A percentile compares a stretch with the other conserved stretches of the same genome.
Conservation (phyloP, 2,888 invertebrate species). For the Thelaira solivaga region DNA sequence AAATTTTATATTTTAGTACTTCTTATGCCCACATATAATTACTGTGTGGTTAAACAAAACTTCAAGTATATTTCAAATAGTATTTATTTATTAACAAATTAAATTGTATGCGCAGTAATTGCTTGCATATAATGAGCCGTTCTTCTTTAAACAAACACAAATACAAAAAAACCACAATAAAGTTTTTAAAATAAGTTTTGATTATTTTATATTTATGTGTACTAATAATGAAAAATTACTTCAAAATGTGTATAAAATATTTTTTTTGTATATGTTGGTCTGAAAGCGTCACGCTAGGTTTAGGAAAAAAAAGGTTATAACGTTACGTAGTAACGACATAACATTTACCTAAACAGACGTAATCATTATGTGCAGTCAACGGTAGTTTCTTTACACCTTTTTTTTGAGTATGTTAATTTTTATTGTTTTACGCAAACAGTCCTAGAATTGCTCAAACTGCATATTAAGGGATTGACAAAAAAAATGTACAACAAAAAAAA, state of each 20-base stretch:
- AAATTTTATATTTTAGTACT: neutral
- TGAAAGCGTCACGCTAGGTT: slow-evolving; percentile 53
- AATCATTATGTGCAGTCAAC: slow-evolving; percentile 42
- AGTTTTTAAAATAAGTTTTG: neutral
- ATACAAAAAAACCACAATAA: neutral
- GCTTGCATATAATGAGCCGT: neutral
- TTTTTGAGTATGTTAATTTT: neutral
- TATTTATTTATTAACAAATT: neutral
- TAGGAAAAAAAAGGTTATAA: slow-evolving; percentile 23
- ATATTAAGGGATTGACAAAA: too few species aligned
- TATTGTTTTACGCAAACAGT: neutral
- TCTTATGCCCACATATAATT: neutral
- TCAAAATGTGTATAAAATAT: neutral
- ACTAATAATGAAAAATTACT: slow-evolving; percentile 12
- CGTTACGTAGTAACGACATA: slow-evolving; percentile 48
- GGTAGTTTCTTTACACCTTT: slow-evolving; percentile 12
- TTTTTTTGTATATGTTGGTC: neutral
- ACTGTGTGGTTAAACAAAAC: neutral
- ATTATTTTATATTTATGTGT: neutral
- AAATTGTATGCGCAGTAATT: neutral
- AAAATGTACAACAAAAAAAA: too few species aligned
- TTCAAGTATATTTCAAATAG: neutral
- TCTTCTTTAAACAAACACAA: neutral
- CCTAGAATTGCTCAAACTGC: too few species aligned
- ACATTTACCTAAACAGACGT: slow-evolving; percentile 10